Percentiles rank a stretch among this genome's conserved stretches.
These are phyloP conservation scores for Drosophila athabasca DNA, from an alignment of 1,140 invertebrate genomes.

Conservation along the genomic window DNA sequence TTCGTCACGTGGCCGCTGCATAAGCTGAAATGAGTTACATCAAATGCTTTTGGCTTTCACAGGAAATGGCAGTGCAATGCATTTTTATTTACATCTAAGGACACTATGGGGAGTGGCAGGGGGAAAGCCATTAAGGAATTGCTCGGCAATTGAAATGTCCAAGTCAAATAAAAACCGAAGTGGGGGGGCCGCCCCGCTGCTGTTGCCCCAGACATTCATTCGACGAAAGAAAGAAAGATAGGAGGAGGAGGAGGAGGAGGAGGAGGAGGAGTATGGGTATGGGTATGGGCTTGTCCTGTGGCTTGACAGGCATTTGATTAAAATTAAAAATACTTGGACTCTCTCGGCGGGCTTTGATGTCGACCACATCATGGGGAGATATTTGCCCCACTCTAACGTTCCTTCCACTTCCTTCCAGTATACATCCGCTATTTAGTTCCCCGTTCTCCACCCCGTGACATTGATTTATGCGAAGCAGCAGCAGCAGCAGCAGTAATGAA, in stretches of 20 bases:
- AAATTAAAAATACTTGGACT: conserved; percentile 61
- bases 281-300: neutral
- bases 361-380: conserved; percentile 37
- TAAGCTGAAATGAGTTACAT: conserved; percentile 74
- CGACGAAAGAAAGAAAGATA: neutral
- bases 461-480: conserved; percentile 40
- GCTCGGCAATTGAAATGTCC: conserved; percentile 75
- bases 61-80: conserved; percentile 71
- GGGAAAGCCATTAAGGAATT: conserved; percentile 76
- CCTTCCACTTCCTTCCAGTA: too few relatives aligned
- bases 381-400: neutral
- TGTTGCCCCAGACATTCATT: conserved; percentile 6
- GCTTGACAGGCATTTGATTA: conserved; percentile 70
- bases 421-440: neutral
- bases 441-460: conserved; percentile 20
- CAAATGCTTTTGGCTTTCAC: conserved; percentile 78
- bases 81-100: conserved; percentile 75
- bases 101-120: neutral
- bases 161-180: conserved; percentile 44
- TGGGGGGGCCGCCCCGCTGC: neutral
- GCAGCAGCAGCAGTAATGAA: conserved; percentile 31
- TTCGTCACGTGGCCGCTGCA: conserved; percentile 62
- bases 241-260: neutral
- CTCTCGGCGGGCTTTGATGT: conserved; percentile 64
- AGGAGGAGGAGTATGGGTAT: too few relatives aligned